Percentiles rank a stretch among this genome's conserved stretches.
Evolutionary conservation across 2,797 vertebrate species (phyloP).

Genomic region (Morus bassanus): DNA sequence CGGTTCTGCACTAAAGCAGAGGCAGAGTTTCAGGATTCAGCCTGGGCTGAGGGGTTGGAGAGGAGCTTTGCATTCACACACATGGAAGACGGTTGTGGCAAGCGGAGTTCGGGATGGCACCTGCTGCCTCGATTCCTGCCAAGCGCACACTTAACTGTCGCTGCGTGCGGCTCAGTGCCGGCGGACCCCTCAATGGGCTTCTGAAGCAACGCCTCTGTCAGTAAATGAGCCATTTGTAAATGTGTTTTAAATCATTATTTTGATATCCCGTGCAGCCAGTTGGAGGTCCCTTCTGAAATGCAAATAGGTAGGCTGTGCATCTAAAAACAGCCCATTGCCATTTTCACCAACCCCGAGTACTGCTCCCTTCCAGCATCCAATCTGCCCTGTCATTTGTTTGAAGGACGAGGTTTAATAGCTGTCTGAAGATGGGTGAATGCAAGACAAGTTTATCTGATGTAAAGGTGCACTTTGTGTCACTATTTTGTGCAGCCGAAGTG

Average conservation of each 20-base stretch:
- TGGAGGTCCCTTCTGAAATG: background rate
- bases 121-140: background rate
- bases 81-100: rapidly evolving
- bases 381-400: background rate
- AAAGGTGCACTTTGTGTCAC: rapidly evolving
- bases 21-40: background rate
- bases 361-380: background rate
- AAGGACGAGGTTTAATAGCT: background rate
- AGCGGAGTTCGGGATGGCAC: rapidly evolving
- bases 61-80: rapidly evolving
- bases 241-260: background rate
- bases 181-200: background rate
- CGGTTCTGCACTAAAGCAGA: background rate
- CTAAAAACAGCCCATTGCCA: rapidly evolving
- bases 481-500: background rate
- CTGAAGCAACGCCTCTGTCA: background rate
- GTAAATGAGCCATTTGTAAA: background rate
- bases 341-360: background rate
- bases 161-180: background rate
- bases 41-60: background rate
- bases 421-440: background rate
- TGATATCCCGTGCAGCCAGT: background rate
- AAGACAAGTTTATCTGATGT: background rate
- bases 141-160: background rate
- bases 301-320: background rate